Conservation (phyloP, 2,113 vertebrate species). For the Bufo bufo region DNA sequence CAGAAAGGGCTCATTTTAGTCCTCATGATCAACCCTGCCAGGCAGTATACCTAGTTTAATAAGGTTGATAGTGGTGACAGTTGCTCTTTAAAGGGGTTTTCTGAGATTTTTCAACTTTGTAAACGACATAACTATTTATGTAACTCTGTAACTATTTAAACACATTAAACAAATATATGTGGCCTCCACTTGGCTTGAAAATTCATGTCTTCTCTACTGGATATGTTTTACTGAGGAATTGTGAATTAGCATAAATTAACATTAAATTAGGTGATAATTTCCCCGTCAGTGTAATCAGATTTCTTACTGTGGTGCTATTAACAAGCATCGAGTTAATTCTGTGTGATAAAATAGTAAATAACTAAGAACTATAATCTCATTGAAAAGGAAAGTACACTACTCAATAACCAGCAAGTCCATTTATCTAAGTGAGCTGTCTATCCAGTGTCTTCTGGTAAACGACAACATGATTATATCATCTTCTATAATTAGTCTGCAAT, state of each 20-base stretch:
- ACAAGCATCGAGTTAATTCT: background rate
- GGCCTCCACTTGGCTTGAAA: background rate
- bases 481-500: background rate
- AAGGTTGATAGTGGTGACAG: too few species aligned
- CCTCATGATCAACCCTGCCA: too few species aligned
- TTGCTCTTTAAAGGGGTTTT: too few species aligned
- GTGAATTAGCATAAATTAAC: conserved; percentile 7
- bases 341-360: background rate
- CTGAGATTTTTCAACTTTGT: too few species aligned
- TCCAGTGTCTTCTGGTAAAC: background rate
- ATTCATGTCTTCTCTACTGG: background rate
- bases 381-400: background rate
- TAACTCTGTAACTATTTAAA: too few species aligned
- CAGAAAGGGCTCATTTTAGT: too few species aligned
- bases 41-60: too few species aligned
- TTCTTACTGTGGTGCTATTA: background rate
- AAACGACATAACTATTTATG: too few species aligned
- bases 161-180: too few species aligned
- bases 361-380: background rate
- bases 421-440: background rate
- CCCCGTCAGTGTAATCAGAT: background rate
- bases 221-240: background rate
- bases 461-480: conserved; percentile 27
- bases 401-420: background rate
- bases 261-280: background rate